A percentile compares a stretch with the other conserved stretches of the same genome.
Evolutionary conservation across 2,888 invertebrate species (phyloP).

Genomic region (Cephus pulcher): DNA sequence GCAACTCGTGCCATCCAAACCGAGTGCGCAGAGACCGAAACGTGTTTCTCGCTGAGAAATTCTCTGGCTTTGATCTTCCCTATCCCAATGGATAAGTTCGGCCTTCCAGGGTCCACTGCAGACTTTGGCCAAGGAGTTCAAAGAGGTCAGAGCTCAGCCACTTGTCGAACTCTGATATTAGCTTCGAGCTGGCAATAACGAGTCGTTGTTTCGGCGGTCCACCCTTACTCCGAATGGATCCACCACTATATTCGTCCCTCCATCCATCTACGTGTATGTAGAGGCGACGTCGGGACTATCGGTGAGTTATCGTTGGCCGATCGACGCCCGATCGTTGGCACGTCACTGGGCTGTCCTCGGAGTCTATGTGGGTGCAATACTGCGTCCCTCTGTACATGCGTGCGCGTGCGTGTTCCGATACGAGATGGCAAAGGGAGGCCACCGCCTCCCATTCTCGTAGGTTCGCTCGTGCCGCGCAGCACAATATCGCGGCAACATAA

Average conservation of each 20-base stretch:
- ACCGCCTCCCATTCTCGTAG: slow-evolving; percentile 30
- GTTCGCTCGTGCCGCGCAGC: slow-evolving; percentile 62
- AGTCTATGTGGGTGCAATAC: neutral
- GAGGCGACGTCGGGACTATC: neutral
- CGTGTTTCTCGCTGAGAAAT: neutral
- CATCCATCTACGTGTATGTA: neutral
- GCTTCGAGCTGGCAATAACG: neutral
- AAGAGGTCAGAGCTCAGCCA: neutral
- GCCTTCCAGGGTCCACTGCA: neutral
- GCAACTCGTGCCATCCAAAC: neutral
- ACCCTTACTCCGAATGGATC: neutral
- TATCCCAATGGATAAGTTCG: neutral
- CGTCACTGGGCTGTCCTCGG: neutral
- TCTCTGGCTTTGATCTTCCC: neutral
- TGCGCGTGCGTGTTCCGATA: neutral
- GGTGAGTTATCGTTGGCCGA: neutral
- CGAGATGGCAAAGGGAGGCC: slow-evolving; percentile 2
- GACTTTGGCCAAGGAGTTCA: neutral
- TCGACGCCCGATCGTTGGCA: neutral
- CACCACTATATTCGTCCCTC: neutral
- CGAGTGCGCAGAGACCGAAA: neutral
- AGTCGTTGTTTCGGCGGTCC: neutral
- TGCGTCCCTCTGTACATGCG: neutral
- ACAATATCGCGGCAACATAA: slow-evolving; percentile 67
- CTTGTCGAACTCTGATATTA: neutral